Conservation (phyloP, 2,113 vertebrate genomes). For the Origma solitaria region DNA sequence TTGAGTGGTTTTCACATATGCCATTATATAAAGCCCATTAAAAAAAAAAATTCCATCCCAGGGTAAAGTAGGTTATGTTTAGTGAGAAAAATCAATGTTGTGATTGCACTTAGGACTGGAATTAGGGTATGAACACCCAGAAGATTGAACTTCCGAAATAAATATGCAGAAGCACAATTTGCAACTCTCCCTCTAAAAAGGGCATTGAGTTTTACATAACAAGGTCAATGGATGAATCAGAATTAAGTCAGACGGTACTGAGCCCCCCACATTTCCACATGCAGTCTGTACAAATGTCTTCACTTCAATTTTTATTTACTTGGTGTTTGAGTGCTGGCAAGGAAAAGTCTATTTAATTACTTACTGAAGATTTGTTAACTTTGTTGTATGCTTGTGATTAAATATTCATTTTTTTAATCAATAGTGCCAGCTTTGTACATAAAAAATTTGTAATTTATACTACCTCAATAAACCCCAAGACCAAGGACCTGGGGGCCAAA, state of each 20-base stretch:
- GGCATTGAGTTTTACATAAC: conserved; percentile 50
- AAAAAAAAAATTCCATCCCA: not conserved
- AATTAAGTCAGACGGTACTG: conserved; percentile 19
- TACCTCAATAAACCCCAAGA: not conserved
- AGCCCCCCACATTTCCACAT: conserved; percentile 22
- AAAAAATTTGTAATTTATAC: not conserved
- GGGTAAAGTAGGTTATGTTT: conserved; percentile 59
- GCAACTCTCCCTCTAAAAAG: conserved; percentile 23
- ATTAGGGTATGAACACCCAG: conserved; percentile 38
- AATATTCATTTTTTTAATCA: conserved; percentile 37
- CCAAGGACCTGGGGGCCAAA: not conserved
- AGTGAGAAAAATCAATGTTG: conserved; percentile 61
- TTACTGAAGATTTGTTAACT: not conserved
- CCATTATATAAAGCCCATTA: conserved; percentile 24
- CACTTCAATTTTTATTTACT: conserved; percentile 4
- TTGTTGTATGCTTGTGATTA: conserved; percentile 15
- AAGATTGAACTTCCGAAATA: conserved; percentile 56
- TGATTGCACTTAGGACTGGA: conserved; percentile 53
- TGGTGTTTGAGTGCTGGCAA: not conserved
- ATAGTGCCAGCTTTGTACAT: not conserved
- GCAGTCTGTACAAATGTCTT: not conserved
- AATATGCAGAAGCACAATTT: conserved; percentile 53
- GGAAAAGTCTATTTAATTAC: not conserved
- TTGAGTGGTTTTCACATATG: not conserved
- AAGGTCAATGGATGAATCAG: conserved; percentile 45